Evolutionary conservation across 2,113 vertebrate genomes (phyloP).

Genomic region (Tenebrosternarchus preto): DNA sequence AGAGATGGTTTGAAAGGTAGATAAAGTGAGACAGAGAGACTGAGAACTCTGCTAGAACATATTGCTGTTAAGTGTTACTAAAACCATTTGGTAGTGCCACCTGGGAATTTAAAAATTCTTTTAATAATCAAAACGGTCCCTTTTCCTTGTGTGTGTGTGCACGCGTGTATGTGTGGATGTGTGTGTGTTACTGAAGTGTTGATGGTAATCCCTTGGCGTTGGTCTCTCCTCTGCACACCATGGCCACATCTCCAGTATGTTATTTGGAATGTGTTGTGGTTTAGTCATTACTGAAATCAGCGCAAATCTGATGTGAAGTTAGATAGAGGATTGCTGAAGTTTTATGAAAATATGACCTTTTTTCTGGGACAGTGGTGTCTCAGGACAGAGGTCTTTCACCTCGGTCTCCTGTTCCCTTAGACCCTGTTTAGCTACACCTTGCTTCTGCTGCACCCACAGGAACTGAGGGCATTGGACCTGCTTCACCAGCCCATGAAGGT

Average conservation of each 20-base stretch:
- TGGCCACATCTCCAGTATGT: neutral
- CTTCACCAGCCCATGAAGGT: slow-evolving; percentile 40
- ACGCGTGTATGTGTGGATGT: neutral
- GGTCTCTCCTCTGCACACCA: neutral
- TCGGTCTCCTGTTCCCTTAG: slow-evolving; percentile 19
- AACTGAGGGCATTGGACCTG: slow-evolving; percentile 9
- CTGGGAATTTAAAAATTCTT: neutral
- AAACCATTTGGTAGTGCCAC: too few relatives aligned
- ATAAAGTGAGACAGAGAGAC: too few relatives aligned
- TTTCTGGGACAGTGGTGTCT: slow-evolving; percentile 16
- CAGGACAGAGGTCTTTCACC: slow-evolving; percentile 12
- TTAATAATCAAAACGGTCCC: neutral
- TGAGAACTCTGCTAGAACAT: too few relatives aligned
- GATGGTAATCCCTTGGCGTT: neutral
- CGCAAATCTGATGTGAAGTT: slow-evolving; percentile 2
- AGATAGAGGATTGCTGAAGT: neutral
- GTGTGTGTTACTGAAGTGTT: neutral
- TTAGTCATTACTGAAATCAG: neutral
- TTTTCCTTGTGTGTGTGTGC: neutral
- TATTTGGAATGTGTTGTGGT: neutral
- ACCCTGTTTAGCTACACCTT: neutral
- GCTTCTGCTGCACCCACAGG: slow-evolving; percentile 1
- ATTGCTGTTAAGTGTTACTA: too few relatives aligned
- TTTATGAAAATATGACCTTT: slow-evolving; percentile 1
- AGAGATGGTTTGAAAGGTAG: too few relatives aligned